A percentile compares a stretch with the other conserved stretches of the same genome.
These are phyloP conservation scores for Myrmophylax atrothorax DNA, from an alignment of 2,113 vertebrate species.

Conservation along the genomic window DNA sequence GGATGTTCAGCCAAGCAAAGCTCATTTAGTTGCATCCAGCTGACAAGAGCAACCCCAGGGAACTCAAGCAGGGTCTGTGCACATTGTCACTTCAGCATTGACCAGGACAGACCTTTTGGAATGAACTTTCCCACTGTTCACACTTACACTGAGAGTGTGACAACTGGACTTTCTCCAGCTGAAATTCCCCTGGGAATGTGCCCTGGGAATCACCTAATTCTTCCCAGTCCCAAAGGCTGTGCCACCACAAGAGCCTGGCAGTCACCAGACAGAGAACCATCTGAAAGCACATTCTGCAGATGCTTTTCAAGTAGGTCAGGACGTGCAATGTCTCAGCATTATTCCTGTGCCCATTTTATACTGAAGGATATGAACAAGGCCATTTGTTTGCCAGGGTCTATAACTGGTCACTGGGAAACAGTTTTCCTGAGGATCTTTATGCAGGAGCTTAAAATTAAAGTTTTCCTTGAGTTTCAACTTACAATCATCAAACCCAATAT, in stretches of 20 bases:
- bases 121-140: neutral
- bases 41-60: neutral
- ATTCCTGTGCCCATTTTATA: neutral
- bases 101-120: neutral
- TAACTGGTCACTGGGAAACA: neutral
- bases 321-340: neutral
- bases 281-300: neutral
- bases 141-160: neutral
- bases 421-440: neutral
- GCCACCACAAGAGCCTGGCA: rapidly evolving
- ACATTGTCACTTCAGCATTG: rapidly evolving
- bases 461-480: slow-evolving; percentile 58
- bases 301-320: neutral
- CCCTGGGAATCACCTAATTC: neutral
- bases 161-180: neutral
- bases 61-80: neutral
- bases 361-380: neutral
- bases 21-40: neutral
- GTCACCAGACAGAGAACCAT: neutral
- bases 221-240: neutral
- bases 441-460: slow-evolving; percentile 16
- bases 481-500: slow-evolving; percentile 41
- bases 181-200: rapidly evolving
- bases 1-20: neutral
- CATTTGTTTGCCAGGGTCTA: neutral